Evolutionary conservation across 2,888 invertebrate species (phyloP), one percentile per base, ranked within the genome.

Genomic region (Drosophila merina): DNA sequence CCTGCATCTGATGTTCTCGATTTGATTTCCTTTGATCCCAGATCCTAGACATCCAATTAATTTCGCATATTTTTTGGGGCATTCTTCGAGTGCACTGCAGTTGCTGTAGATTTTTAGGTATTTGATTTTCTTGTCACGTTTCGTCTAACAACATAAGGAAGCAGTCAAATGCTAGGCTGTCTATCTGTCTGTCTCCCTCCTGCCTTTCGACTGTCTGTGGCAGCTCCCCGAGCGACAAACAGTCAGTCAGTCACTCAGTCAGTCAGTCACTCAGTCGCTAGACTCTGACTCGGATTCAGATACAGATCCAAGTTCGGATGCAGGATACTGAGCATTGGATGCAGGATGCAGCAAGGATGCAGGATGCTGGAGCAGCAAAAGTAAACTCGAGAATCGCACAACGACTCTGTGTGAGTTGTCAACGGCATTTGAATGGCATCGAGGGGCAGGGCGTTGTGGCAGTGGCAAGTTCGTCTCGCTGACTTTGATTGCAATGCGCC

Each of bases 51-150:
- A 28, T 4, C 28, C 28, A 28, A 28, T 28, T 28, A 28, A 28
- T 28, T 28, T 6, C 5, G 5, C 28, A 28, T 6, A 28, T 28
- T 28, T 5, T 28, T 28, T 33, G n/a, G 12, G 20, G 20, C 20
- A 7, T 7, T 44, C 40, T 60, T 62, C 26, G 31, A 63, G n/a
- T 63, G 60, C 30, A 48, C n/a, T 28, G 30, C 28, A 72, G 70
- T 69, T 58, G 75, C 71, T 66, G 75, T 69, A 72, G 80, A 81
- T 74, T 84, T 84, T 86, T 81, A 76, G 77, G 88, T 82, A 88
- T 86, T 87, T 87, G 86, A 87, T 85, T 87, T 87, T 89, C 86
- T 86, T 89, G 88, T 87, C 86, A 87, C 86, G 89, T 87, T 79
- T 72, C 74, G 75, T 84, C 88, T 88, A 88, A 88, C 89, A 88